A percentile compares a stretch with the other conserved stretches of the same genome.
Conservation (phyloP, 1,140 invertebrate genomes). For the Dendroctonus valens region DNA sequence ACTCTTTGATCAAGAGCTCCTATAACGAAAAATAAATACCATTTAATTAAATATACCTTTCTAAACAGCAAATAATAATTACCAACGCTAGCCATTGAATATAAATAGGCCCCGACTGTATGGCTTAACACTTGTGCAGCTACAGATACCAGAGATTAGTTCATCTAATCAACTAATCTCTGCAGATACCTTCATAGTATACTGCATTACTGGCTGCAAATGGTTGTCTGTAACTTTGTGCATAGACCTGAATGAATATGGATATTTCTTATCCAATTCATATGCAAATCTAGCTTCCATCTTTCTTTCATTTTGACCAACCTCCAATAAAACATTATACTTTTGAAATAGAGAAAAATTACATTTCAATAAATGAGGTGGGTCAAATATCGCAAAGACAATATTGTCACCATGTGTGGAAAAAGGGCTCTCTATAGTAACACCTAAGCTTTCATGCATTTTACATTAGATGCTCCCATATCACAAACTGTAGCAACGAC, state of each 20-base stretch:
- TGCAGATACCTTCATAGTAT: constrained; percentile 28
- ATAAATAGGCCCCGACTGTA: constrained; percentile 24
- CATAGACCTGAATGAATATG: constrained; percentile 26
- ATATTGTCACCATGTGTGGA: constrained; percentile 15
- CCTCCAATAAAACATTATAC: constrained; percentile 18
- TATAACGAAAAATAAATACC: constrained; percentile 7
- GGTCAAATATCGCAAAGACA: constrained; percentile 30
- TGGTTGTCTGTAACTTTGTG: constrained; percentile 32
- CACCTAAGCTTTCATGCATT: constrained; percentile 25
- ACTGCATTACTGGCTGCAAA: constrained; percentile 16
- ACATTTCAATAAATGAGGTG: constrained; percentile 34
- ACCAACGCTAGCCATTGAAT: constrained; percentile 18
- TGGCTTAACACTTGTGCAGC: constrained; percentile 28
- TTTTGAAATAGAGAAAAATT: constrained; percentile 28
- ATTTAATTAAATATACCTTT: constrained; percentile 1
- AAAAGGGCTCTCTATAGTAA: constrained; percentile 21
- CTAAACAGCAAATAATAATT: constrained; percentile 10
- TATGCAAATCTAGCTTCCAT: constrained; percentile 32
- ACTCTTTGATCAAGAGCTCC: constrained; percentile 22
- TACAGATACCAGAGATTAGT: too few species aligned
- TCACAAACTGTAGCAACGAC: constrained; percentile 31
- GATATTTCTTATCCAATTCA: constrained; percentile 19
- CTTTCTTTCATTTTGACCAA: constrained; percentile 9
- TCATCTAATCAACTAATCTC: too few species aligned
- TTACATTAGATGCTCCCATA: constrained; percentile 30